These are phyloP conservation scores for Pseudanteris insignis DNA, from an alignment of 2,888 invertebrate genomes.

Conservation along the genomic window DNA sequence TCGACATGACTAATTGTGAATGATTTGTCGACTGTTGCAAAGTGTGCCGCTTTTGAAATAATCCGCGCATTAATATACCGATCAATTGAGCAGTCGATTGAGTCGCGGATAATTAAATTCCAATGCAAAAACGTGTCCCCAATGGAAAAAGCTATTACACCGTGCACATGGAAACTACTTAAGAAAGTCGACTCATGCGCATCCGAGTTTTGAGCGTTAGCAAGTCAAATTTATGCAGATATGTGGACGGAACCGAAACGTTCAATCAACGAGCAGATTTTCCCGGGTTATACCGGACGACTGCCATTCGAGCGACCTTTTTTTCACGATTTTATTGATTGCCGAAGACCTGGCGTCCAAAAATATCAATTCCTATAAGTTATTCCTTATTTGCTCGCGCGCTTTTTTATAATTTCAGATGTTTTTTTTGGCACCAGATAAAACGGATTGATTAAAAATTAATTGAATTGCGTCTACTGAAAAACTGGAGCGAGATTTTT, in stretches of 20 bases:
- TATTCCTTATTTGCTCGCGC: conserved; percentile 1
- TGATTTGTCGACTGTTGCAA: too few species aligned
- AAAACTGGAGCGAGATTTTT: too few species aligned
- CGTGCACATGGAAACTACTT: conserved; percentile 21
- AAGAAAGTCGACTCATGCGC: conserved; percentile 39
- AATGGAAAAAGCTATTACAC: conserved; percentile 2
- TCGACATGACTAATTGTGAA: too few species aligned
- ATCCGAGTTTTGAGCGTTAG: conserved; percentile 55
- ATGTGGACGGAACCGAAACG: conserved; percentile 38
- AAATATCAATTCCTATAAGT: conserved; percentile 16
- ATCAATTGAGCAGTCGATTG: background rate
- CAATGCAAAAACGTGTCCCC: conserved; percentile 13
- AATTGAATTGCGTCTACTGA: too few species aligned
- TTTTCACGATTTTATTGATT: conserved; percentile 27
- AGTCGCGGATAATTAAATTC: too few species aligned
- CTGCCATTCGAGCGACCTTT: conserved; percentile 15
- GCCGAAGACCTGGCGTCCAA: conserved; percentile 5
- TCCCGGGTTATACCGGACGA: conserved; percentile 20
- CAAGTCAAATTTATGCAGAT: conserved; percentile 65
- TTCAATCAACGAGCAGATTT: conserved; percentile 42
- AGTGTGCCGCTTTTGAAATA: too few species aligned
- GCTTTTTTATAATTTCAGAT: conserved; percentile 18
- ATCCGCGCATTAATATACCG: too few species aligned
- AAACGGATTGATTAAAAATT: too few species aligned
- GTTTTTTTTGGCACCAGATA: background rate